These are phyloP conservation scores for Echiichthys vipera DNA, from an alignment of 2,797 vertebrate genomes.

Conservation along the genomic window DNA sequence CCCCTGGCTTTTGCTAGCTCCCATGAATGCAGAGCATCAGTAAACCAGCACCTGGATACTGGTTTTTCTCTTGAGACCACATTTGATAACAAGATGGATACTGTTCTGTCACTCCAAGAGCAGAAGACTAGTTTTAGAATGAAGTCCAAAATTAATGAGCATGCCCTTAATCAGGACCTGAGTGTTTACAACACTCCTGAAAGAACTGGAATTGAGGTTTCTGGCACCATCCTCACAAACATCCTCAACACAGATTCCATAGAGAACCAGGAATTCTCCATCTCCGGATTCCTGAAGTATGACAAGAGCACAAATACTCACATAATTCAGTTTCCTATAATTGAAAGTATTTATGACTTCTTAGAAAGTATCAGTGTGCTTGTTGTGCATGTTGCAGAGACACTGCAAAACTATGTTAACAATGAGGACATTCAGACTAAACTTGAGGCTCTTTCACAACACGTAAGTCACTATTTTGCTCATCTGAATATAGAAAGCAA, in stretches of 20 bases:
- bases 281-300: slow-evolving; percentile 89
- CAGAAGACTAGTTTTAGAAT: slow-evolving; percentile 77
- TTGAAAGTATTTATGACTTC: slow-evolving; percentile 81
- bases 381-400: slow-evolving; percentile 77
- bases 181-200: slow-evolving; percentile 86
- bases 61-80: slow-evolving; percentile 67
- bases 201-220: slow-evolving; percentile 84
- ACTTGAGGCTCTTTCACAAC: slow-evolving; percentile 81
- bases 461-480: slow-evolving; percentile 81
- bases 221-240: slow-evolving; percentile 80
- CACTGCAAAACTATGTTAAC: slow-evolving; percentile 82
- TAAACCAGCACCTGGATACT: slow-evolving; percentile 79
- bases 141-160: slow-evolving; percentile 87
- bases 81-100: slow-evolving; percentile 53
- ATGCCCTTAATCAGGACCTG: slow-evolving; percentile 85
- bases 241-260: slow-evolving; percentile 66
- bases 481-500: slow-evolving; percentile 83
- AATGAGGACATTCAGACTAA: slow-evolving; percentile 74
- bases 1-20: slow-evolving; percentile 88
- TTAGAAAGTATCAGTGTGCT: slow-evolving; percentile 82
- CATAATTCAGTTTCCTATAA: slow-evolving; percentile 85
- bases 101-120: slow-evolving; percentile 41
- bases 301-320: slow-evolving; percentile 90
- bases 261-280: slow-evolving; percentile 85
- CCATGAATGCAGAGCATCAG: slow-evolving; percentile 89